Base-by-base conservation (phyloP, 30 jellyfish, hydroid and myxozoan species). In the Turritopsis rubra region DNA sequence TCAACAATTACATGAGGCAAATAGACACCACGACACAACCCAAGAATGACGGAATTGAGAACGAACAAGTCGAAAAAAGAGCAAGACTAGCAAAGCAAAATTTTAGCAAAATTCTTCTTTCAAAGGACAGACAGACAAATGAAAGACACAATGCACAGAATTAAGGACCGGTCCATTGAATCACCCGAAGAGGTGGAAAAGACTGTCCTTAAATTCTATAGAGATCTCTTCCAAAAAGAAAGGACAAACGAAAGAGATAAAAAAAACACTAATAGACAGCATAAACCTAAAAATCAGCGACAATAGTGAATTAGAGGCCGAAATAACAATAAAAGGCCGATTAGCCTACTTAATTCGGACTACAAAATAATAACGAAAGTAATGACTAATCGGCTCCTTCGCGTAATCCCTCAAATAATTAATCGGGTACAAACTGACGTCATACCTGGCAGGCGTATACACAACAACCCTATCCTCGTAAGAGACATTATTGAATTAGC, bases 391-490 rank as follows among this genome's bases (percentile, higher is more conserved):
- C 16, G 90, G 16, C 53, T 83, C 1, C 53, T 52, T 29, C 1
- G 26, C 9, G 77, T 52, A 0, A 79, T 74, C 8, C 79, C 79
- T 23, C 26, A 31, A 8, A 52, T 87, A 22, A n/a, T 87, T 9
- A 30, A 66, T 1, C 72, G 24, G 18, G 90, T 80, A 30, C 90
- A 80, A 66, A 81, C 95, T 19, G 80, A 87, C 52, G 23, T 79
- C 60, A 87, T 71, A 18, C 87, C 95, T 0, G 90, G 90, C 21
- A 19, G 95, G 28, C 65, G 79, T 3, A 81, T 87, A 18, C 73
- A 41, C 31, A 78, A 74, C 75, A 87, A 87, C 66, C 31, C 73
- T 0, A 52, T 18, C 60, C 82, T 73, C 31, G 16, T 80, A 52
- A 53, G 90, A 0, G 90, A 87, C 31, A 23, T 54, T 26, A 22